Evolutionary conservation across 2,113 vertebrate species (phyloP).

Genomic region (Tragelaphus buxtoni): DNA sequence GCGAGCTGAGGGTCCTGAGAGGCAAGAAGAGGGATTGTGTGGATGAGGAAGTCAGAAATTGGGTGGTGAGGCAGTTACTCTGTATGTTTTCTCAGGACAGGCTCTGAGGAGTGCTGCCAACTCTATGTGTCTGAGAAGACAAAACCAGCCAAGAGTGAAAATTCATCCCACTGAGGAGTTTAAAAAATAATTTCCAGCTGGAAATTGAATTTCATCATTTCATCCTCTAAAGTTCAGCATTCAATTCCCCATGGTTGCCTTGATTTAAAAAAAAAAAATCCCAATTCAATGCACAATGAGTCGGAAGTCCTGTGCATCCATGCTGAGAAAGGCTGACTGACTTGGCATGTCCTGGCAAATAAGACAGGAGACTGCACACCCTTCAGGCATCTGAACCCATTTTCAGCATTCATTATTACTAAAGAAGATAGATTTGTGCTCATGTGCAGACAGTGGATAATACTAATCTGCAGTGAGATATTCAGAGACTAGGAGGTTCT

Average conservation of each 20-base stretch:
- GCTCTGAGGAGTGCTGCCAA: background rate
- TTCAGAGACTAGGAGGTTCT: background rate
- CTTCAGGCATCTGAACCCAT: background rate
- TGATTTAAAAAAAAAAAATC: background rate
- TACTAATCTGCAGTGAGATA: background rate
- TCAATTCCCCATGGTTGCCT: background rate
- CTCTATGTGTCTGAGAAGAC: background rate
- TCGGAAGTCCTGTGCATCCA: background rate
- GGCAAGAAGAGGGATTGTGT: background rate
- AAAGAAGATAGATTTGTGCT: background rate
- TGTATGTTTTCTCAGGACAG: background rate
- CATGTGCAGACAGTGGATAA: background rate
- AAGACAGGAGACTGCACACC: background rate
- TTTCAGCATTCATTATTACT: background rate
- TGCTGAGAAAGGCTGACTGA: constrained; percentile 19
- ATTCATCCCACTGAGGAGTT: background rate
- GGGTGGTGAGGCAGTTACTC: background rate
- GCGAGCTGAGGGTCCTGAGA: background rate
- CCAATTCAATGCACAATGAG: background rate
- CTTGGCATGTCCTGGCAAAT: background rate
- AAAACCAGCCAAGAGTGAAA: constrained; percentile 24
- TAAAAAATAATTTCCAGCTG: constrained; percentile 40
- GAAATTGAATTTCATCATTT: constrained; percentile 56
- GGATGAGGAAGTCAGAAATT: background rate
- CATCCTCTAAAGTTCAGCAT: constrained; percentile 38